phyloP scores from a whole-genome alignment of 2,113 vertebrate species.

The Monopterus albus region DNA sequence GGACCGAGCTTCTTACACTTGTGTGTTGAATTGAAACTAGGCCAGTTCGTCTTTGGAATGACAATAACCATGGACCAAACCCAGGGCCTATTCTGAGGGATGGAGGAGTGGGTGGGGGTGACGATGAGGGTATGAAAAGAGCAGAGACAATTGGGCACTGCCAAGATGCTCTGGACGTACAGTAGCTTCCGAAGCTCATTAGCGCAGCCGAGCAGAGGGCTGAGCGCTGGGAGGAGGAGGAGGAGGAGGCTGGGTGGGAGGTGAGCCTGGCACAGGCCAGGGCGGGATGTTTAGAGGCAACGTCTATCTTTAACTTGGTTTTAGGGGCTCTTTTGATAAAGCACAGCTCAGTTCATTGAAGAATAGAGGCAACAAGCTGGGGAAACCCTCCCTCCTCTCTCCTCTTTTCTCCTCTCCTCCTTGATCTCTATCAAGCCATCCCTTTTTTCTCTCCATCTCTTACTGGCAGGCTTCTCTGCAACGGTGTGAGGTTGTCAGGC shows the following conservation, averaged over 20 bases:
- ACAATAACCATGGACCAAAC: constrained; percentile 87
- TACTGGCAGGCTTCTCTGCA: constrained; percentile 56
- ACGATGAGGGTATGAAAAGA: constrained; percentile 61
- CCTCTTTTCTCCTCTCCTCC: constrained; percentile 24
- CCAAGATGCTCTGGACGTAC: constrained; percentile 74
- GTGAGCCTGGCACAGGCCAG: constrained; percentile 53
- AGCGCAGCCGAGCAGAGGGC: constrained; percentile 56
- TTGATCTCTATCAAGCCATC: constrained; percentile 55
- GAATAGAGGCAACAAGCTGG: constrained; percentile 68
- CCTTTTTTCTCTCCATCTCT: constrained; percentile 33
- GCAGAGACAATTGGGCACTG: constrained; percentile 57
- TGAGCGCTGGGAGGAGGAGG: background rate
- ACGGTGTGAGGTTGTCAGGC: constrained; percentile 80
- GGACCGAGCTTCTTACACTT: constrained; percentile 64
- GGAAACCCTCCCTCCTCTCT: constrained; percentile 37
- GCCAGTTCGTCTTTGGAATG: constrained; percentile 91
- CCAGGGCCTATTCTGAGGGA: constrained; percentile 79
- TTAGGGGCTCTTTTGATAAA: constrained; percentile 60
- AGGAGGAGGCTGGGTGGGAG: background rate
- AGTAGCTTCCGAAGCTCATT: constrained; percentile 82
- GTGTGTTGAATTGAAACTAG: constrained; percentile 87
- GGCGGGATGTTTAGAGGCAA: constrained; percentile 67
- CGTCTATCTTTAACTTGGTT: constrained; percentile 71
- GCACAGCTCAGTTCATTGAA: constrained; percentile 29
- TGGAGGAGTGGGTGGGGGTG: constrained; percentile 54